Base-by-base conservation (phyloP, 1,140 invertebrate genomes). In the Drosophila setifemur region DNA sequence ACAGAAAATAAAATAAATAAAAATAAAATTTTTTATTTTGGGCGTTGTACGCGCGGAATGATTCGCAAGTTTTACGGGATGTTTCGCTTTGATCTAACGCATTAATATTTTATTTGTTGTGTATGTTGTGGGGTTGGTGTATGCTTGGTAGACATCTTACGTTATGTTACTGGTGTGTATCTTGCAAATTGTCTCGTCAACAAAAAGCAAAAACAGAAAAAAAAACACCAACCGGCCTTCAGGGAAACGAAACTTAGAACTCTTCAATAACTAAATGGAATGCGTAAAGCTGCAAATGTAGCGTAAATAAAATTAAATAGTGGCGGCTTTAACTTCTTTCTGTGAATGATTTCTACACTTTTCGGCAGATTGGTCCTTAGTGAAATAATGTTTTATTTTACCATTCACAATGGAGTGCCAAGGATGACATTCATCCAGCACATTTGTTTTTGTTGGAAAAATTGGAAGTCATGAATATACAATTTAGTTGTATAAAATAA, bases 121-220 rank as follows among this genome's bases (percentile, higher is more conserved):
- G 55, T 48, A 12, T 47, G 57, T 23, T 7, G 7, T 1, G 25
- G 19, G 43, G 12, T 40, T 19, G 25, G 44, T 37, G 26, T 23
- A 35, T 23, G 7, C 19, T 19, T 6, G 7, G 33, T 16, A 8
- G 26, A 9, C 26, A 25, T 33, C 42, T 53, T 48, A 23, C 26
- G 49, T 37, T 50, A 37, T 42, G 31, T 57, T 50, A 23, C 16
- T 50, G 44, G 44, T 66, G 28, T 53, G 55, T 72, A 31, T 69
- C 50, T 42, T 63, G 73, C 48, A 63, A 76, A 69, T 74, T 75
- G 66, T 75, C 57, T 58, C 64, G 73, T 75, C 73, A 76, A 70
- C 57, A 76, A 48, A 77, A 58, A 70, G n/a, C n/a, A 40, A 43
- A 39, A 31, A 40, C 19, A 31, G 52, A 29, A 23, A 45, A 12